Conservation (phyloP, 1,140 invertebrate species). For the Diabrotica undecimpunctata region DNA sequence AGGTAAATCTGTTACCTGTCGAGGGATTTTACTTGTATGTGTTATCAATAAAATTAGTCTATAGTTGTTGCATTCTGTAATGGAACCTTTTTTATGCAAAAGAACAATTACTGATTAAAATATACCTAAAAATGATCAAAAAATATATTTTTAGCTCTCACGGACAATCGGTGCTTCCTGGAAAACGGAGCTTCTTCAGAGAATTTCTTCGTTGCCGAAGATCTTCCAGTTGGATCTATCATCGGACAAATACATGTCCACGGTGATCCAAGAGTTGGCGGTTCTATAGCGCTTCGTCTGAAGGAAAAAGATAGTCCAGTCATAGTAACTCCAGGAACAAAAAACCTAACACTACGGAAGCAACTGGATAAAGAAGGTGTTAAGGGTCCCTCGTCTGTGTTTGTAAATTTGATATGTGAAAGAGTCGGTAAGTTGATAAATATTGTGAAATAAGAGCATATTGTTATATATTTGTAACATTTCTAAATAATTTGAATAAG, state of each 20-base stretch:
- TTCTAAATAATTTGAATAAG: too few relatives aligned
- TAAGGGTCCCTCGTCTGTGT: conserved; percentile 76
- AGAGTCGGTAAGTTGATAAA: conserved; percentile 42
- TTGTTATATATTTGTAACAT: too few relatives aligned
- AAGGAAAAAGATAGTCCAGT: conserved; percentile 77
- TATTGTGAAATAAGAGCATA: too few relatives aligned
- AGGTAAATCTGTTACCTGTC: too few relatives aligned
- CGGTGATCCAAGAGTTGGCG: conserved; percentile 68
- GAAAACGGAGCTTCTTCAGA: conserved; percentile 86
- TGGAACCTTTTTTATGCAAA: too few relatives aligned
- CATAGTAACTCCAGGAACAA: conserved; percentile 67
- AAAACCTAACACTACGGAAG: conserved; percentile 74
- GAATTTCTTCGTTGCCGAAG: conserved; percentile 86
- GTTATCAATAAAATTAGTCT: too few relatives aligned
- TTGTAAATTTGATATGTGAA: conserved; percentile 81
- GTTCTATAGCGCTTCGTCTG: conserved; percentile 74
- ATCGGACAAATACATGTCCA: conserved; percentile 71
- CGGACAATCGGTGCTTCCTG: conserved; percentile 82
- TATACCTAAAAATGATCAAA: too few relatives aligned
- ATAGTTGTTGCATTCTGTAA: too few relatives aligned
- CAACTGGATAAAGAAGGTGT: conserved; percentile 75
- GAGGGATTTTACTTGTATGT: too few relatives aligned
- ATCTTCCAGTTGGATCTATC: conserved; percentile 70
- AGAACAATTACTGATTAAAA: too few relatives aligned
- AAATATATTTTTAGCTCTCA: conserved; percentile 35